A percentile compares a stretch with the other conserved stretches of the same genome.
These are phyloP conservation scores for Phodopus roborovskii DNA, from an alignment of 2,113 vertebrate species.

Conservation along the genomic window DNA sequence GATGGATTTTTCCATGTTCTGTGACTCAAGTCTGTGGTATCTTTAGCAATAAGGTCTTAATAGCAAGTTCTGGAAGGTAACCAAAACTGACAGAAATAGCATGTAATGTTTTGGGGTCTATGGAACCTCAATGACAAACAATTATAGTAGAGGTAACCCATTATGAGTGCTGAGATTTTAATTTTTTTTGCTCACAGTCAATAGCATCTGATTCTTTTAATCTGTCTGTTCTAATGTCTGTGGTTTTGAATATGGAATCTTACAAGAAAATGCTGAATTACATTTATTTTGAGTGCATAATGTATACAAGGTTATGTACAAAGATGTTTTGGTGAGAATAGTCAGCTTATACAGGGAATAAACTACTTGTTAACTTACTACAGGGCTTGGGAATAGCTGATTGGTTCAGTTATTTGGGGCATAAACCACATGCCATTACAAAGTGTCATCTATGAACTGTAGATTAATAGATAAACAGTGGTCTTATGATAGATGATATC, in stretches of 20 bases:
- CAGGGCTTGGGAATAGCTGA: constrained; percentile 50
- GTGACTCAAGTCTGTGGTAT: not conserved
- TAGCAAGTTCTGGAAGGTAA: not conserved
- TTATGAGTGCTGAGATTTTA: not conserved
- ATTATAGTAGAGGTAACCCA: not conserved
- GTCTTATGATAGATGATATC: constrained; percentile 64
- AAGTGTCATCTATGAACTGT: constrained; percentile 61
- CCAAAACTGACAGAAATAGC: not conserved
- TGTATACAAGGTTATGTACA: not conserved
- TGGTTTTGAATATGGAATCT: constrained; percentile 47
- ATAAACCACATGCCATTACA: constrained; percentile 56
- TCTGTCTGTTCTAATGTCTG: constrained; percentile 26
- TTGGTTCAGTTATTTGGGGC: constrained; percentile 55
- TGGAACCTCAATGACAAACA: not conserved
- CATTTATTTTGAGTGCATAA: constrained; percentile 27
- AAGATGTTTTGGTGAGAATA: not conserved
- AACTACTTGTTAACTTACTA: constrained; percentile 23
- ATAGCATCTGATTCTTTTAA: constrained; percentile 9
- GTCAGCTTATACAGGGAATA: constrained; percentile 48
- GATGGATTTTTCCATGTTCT: not conserved
- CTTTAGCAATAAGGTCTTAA: not conserved
- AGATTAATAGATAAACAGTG: constrained; percentile 70
- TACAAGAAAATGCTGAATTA: constrained; percentile 36
- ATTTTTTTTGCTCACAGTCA: constrained; percentile 11
- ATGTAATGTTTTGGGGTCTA: not conserved